Conservation (phyloP, 2,888 invertebrate species). For the Anaspis maculata region DNA sequence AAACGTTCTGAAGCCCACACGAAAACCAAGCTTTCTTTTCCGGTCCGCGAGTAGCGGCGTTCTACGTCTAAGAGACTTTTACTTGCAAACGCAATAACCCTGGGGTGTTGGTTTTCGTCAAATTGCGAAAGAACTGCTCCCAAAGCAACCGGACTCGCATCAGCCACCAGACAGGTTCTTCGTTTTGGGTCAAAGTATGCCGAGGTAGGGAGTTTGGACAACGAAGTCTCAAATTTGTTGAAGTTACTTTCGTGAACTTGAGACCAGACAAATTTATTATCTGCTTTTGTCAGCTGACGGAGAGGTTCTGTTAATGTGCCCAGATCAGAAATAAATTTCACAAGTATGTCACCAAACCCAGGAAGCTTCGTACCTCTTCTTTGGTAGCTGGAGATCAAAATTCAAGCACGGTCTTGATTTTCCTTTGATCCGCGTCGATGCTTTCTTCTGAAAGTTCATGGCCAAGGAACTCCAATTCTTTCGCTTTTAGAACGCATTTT, state of each 20-base stretch:
- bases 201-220: background rate
- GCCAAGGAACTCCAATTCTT: background rate
- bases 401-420: background rate
- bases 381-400: background rate
- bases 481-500: background rate
- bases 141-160: background rate
- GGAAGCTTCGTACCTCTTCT: conserved; percentile 1
- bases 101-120: background rate
- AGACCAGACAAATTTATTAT: background rate
- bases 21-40: background rate
- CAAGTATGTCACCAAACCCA: background rate
- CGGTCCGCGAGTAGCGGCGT: background rate
- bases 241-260: background rate
- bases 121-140: background rate
- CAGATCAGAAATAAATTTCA: conserved; percentile 1
- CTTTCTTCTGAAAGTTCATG: background rate
- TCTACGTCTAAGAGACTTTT: background rate
- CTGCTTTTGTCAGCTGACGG: background rate
- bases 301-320: background rate
- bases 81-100: background rate
- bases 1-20: conserved; percentile 1
- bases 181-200: conserved; percentile 1
- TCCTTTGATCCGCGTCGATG: background rate
- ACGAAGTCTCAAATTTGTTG: background rate
- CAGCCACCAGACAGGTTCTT: background rate